These are phyloP conservation scores for Cyprinella venusta DNA, from an alignment of 2,797 vertebrate genomes.

Conservation along the genomic window DNA sequence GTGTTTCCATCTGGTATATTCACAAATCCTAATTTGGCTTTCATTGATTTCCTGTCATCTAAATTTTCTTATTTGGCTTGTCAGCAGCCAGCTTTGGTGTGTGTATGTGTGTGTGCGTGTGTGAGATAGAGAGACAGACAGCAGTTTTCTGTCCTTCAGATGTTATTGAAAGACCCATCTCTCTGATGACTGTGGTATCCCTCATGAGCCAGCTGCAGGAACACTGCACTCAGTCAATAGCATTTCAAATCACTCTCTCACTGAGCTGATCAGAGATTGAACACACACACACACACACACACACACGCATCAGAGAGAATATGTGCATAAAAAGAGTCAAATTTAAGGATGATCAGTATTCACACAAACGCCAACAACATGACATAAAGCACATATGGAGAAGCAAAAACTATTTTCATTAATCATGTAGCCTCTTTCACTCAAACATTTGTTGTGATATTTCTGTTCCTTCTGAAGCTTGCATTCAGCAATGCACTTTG, in stretches of 20 bases:
- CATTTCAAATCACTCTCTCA: slow-evolving; percentile 31
- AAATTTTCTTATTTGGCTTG: background rate
- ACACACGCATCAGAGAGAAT: slow-evolving; percentile 11
- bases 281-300: background rate
- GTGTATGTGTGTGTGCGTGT: background rate
- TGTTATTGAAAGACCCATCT: slow-evolving; percentile 43
- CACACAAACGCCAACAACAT: background rate
- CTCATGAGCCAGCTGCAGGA: slow-evolving; percentile 25
- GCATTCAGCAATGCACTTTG: background rate
- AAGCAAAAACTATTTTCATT: background rate
- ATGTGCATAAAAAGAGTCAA: background rate
- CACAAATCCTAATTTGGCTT: slow-evolving; percentile 27
- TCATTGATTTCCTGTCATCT: slow-evolving; percentile 25
- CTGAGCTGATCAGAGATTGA: slow-evolving; percentile 18
- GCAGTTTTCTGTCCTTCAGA: slow-evolving; percentile 42
- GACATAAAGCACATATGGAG: slow-evolving; percentile 19
- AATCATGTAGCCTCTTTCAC: background rate
- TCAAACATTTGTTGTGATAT: background rate
- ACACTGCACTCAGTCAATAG: slow-evolving; percentile 39
- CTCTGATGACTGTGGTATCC: slow-evolving; percentile 14
- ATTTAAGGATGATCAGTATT: slow-evolving; percentile 4
- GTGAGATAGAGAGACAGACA: background rate
- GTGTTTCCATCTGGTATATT: background rate
- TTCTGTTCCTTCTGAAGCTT: background rate
- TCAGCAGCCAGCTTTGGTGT: slow-evolving; percentile 20